Base-by-base conservation (phyloP, 1,140 invertebrate genomes). In the Diorhabda elongata region DNA sequence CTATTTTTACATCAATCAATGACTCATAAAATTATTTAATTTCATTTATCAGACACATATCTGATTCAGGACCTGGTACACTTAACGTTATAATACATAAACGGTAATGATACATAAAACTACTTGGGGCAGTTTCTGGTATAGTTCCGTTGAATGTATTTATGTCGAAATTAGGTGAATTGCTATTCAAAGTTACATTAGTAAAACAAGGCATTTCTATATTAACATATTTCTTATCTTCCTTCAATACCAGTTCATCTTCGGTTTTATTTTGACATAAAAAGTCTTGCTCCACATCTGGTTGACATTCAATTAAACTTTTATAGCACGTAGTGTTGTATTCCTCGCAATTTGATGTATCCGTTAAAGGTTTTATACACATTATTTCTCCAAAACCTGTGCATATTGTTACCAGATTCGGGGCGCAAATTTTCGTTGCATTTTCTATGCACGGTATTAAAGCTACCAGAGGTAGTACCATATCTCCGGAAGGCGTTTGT, bases 331-430 rank as follows among this genome's bases (percentile, higher is more conserved):
- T 70, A 3, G 58, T 68, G 11, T 67, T 69, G 8, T 57, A 60
- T 44, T 71, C 59, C n/a, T 69, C 52, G 26, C 72, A 73, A 47
- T 67, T 60, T n/a, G 52, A 9, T 5, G 70, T 42, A 9, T 62
- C 58, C n/a, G 11, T 59, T 6, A 52, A 6, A 6, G 58, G 3
- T 42, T 61, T 67, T 62, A 73, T 57, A 42, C 72, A 73, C 72
- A 73, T 73, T 5, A 73, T 65, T 67, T 73, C 72, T 42, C 69
- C 71, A 57, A 73, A 73, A 3, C 52, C 69, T 7, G 72, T 73
- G 44, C 72, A 73, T n/a, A 67, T 69, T 3, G 67, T 11, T 5
- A 66, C 60, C 2, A 67, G 52, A 9, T 66, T 61, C 7, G 72
- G 69, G 26, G 68, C 56, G 43, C 72, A 73, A 4, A 73, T 42